Conservation (phyloP, 2,888 invertebrate species). For the Stegana nigrithorax region DNA sequence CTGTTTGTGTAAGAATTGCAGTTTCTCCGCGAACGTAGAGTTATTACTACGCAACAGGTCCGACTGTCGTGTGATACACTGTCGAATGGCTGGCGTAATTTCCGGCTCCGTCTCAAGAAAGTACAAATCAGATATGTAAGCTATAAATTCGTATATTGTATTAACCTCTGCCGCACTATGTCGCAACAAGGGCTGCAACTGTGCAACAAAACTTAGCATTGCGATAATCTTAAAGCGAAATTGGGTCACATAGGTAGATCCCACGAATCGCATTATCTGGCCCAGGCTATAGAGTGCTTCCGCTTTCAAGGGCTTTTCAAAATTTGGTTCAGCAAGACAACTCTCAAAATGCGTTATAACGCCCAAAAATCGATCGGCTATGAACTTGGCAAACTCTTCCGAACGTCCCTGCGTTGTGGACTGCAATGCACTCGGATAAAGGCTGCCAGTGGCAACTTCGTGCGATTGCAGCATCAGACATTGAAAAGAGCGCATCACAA, state of each 20-base stretch:
- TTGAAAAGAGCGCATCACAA: constrained; percentile 65
- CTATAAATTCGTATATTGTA: constrained; percentile 80
- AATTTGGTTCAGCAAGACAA: constrained; percentile 76
- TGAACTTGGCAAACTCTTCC: constrained; percentile 74
- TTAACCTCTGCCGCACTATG: constrained; percentile 77
- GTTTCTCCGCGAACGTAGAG: constrained; percentile 72
- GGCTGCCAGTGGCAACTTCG: too few relatives aligned
- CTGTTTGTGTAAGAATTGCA: constrained; percentile 76
- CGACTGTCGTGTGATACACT: constrained; percentile 74
- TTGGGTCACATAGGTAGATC: constrained; percentile 80
- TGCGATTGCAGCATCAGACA: constrained; percentile 52
- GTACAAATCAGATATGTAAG: constrained; percentile 84
- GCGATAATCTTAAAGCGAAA: constrained; percentile 88
- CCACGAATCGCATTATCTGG: constrained; percentile 85
- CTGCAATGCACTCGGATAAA: background rate
- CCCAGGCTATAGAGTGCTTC: constrained; percentile 79
- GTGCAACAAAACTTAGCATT: constrained; percentile 83
- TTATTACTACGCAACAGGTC: constrained; percentile 64
- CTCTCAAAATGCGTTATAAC: constrained; percentile 82
- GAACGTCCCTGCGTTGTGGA: constrained; percentile 38
- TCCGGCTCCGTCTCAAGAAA: constrained; percentile 80
- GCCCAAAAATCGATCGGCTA: constrained; percentile 80
- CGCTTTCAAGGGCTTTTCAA: constrained; percentile 77
- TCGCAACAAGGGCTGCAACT: constrained; percentile 80
- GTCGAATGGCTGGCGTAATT: constrained; percentile 74